Evolutionary conservation across 2,888 invertebrate species (phyloP).

Genomic region (Synanthedon vespiformis): DNA sequence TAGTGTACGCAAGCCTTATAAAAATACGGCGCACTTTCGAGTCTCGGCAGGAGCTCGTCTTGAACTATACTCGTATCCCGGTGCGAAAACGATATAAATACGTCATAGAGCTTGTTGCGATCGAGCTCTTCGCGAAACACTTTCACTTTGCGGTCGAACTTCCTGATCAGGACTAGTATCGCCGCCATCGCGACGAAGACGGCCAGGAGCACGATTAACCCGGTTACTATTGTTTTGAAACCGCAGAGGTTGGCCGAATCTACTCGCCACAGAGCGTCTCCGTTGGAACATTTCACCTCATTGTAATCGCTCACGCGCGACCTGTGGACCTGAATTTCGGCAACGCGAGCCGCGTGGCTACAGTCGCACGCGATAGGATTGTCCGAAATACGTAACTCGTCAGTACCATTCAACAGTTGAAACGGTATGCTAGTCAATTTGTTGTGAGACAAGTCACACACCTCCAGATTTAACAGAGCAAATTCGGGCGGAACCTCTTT

Average conservation of each 20-base stretch:
- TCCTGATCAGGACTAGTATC: background rate
- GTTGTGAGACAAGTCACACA: slow-evolving; percentile 13
- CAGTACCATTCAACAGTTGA: slow-evolving; percentile 5
- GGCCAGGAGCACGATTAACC: slow-evolving; percentile 1
- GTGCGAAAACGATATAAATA: slow-evolving; percentile 82
- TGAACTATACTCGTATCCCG: slow-evolving; percentile 78
- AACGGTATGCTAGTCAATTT: slow-evolving; percentile 7
- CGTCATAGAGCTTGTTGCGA: slow-evolving; percentile 76
- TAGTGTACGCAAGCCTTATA: slow-evolving; percentile 76
- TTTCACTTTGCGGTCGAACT: slow-evolving; percentile 9
- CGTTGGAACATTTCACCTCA: slow-evolving; percentile 10
- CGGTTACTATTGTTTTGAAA: slow-evolving; percentile 4
- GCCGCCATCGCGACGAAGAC: slow-evolving; percentile 1
- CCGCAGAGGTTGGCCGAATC: slow-evolving; percentile 16
- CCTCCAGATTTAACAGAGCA: background rate
- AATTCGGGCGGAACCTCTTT: slow-evolving; percentile 2
- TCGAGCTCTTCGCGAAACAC: slow-evolving; percentile 59
- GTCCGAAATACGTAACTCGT: slow-evolving; percentile 7
- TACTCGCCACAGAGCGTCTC: slow-evolving; percentile 1
- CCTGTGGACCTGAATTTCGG: slow-evolving; percentile 1
- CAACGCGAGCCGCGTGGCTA: slow-evolving; percentile 5
- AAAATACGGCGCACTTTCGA: slow-evolving; percentile 68
- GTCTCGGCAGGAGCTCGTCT: slow-evolving; percentile 72
- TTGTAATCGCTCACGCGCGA: slow-evolving; percentile 10
- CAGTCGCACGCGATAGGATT: slow-evolving; percentile 20